Conservation (phyloP, 2,797 vertebrate genomes). For the Poliocrania exsul region DNA sequence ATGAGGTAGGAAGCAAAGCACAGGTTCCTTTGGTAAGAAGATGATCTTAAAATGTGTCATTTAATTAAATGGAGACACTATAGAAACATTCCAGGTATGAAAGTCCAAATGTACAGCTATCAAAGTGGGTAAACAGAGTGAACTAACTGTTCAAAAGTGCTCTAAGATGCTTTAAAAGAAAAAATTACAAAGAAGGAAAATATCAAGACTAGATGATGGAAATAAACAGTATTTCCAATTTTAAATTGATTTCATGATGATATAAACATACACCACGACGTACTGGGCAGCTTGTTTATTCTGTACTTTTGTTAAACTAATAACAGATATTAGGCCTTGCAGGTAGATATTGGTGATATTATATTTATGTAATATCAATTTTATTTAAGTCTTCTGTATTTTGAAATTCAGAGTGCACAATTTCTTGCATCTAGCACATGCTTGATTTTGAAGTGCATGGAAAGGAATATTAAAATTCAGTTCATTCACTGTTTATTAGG, state of each 20-base stretch:
- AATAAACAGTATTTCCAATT: background rate
- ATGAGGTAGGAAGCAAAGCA: background rate
- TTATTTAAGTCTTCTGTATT: background rate
- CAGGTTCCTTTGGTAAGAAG: background rate
- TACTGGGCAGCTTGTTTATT: background rate
- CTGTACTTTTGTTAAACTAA: background rate
- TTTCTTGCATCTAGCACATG: background rate
- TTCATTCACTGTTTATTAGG: background rate
- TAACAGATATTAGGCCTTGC: background rate
- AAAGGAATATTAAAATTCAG: background rate
- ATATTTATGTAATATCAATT: background rate
- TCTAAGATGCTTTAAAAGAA: background rate
- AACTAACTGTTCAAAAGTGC: background rate
- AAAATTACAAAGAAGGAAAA: background rate
- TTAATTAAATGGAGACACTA: background rate
- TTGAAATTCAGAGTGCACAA: background rate
- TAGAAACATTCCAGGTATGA: background rate
- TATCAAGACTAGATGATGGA: background rate
- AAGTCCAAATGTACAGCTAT: background rate
- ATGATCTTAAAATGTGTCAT: background rate
- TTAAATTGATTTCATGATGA: background rate
- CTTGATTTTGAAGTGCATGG: background rate
- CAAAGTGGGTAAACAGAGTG: background rate
- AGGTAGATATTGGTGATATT: background rate
- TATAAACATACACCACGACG: background rate